phyloP scores from a whole-genome alignment of 2,797 vertebrate species.

The Dendrocincla tyrannina region DNA sequence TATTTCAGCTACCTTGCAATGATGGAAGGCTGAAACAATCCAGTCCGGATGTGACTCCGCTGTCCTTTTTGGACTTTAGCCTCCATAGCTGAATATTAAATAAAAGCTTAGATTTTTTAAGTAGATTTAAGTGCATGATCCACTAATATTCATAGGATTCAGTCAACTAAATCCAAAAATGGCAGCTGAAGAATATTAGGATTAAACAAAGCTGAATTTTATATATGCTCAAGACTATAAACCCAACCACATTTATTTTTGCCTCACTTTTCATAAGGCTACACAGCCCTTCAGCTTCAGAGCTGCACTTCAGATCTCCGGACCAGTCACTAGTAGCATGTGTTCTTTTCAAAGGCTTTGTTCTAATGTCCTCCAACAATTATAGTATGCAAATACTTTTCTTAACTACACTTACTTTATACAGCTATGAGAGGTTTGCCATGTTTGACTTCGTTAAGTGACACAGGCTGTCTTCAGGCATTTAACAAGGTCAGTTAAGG shows the following conservation, averaged over 20 bases:
- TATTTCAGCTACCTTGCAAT: background rate
- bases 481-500: slow-evolving; percentile 47
- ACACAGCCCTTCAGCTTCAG: background rate
- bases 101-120: slow-evolving; percentile 12
- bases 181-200: slow-evolving; percentile 5
- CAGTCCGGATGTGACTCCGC: background rate
- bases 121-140: slow-evolving; percentile 13
- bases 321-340: background rate
- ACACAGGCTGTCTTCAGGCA: slow-evolving; percentile 4
- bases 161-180: slow-evolving; percentile 15
- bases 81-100: background rate
- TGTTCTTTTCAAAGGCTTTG: background rate
- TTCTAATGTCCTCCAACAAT: slow-evolving; percentile 13
- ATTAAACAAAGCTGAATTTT: slow-evolving; percentile 42
- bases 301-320: background rate
- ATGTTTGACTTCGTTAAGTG: slow-evolving; percentile 25
- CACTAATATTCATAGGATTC: slow-evolving; percentile 38
- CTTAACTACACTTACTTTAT: slow-evolving; percentile 27
- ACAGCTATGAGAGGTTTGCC: background rate
- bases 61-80: background rate
- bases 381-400: slow-evolving; percentile 17
- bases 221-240: slow-evolving; percentile 17
- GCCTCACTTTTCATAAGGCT: background rate
- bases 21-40: background rate
- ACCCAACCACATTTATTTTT: background rate